Evolutionary conservation across 23 tunicate genomes (phyloP).

Genomic region (Ascidia mentula): DNA sequence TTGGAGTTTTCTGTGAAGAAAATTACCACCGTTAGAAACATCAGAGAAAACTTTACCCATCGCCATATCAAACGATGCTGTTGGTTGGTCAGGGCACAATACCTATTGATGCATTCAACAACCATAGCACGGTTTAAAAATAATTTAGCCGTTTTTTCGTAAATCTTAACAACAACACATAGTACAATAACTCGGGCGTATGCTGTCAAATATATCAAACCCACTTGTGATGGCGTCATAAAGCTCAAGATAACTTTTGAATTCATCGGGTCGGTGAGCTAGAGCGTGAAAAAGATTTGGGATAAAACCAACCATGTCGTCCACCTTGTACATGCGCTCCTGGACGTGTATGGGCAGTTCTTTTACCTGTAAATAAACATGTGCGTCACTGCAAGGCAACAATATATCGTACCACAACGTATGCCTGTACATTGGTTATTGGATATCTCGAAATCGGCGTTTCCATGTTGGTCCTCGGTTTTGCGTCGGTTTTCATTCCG

Average conservation of each 20-base stretch:
- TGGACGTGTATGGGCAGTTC: conserved; percentile 46
- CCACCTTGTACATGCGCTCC: conserved; percentile 34
- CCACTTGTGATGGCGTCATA: conserved; percentile 43
- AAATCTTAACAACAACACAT: too few relatives aligned
- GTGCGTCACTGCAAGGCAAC: too few relatives aligned
- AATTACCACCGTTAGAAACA: too few relatives aligned
- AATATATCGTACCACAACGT: not conserved
- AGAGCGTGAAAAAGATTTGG: conserved; percentile 60
- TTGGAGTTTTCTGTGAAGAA: not conserved
- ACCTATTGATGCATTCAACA: too few relatives aligned
- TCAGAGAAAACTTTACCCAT: too few relatives aligned
- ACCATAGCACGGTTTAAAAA: too few relatives aligned
- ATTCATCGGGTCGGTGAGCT: conserved; percentile 56
- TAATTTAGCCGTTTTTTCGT: too few relatives aligned
- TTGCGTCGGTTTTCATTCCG: not conserved
- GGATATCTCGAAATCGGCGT: not conserved
- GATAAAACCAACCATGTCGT: conserved; percentile 63
- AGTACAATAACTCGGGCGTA: too few relatives aligned
- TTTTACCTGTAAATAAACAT: conserved; percentile 61
- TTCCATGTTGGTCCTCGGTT: not conserved
- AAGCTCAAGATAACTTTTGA: conserved; percentile 33
- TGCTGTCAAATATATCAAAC: too few relatives aligned
- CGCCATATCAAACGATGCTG: too few relatives aligned
- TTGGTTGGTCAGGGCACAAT: too few relatives aligned
- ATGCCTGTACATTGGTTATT: not conserved